These are phyloP conservation scores for Paralichthys olivaceus DNA, from an alignment of 2,113 vertebrate genomes.

Conservation along the genomic window DNA sequence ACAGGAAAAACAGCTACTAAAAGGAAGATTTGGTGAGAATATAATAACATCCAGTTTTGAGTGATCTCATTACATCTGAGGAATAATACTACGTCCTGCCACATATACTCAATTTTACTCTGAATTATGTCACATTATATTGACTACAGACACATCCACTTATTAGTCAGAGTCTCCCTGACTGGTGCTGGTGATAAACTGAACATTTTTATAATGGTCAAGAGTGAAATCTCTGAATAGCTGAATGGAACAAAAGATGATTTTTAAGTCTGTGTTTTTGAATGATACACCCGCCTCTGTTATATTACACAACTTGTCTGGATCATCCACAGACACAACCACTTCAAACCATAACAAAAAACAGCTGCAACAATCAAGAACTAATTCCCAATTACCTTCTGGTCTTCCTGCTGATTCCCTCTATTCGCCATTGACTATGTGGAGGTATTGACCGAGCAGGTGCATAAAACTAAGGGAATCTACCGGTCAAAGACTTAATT, in stretches of 20 bases:
- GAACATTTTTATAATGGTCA: no score
- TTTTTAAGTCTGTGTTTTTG: not conserved
- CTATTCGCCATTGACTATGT: not conserved
- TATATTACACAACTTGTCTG: not conserved
- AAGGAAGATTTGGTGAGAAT: no score
- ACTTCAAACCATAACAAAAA: not conserved
- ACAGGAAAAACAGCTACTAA: no score
- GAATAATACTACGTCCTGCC: no score
- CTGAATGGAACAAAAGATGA: not conserved
- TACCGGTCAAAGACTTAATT: not conserved
- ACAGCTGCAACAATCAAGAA: conserved; percentile 26
- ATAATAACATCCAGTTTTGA: no score
- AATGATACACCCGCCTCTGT: not conserved
- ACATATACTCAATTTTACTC: no score
- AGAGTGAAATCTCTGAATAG: not conserved
- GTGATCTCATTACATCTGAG: no score
- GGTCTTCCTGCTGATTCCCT: conserved; percentile 1
- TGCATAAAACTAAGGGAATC: conserved; percentile 6
- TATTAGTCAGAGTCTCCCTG: no score
- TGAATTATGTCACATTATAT: no score
- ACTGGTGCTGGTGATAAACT: no score
- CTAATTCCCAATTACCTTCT: conserved; percentile 19
- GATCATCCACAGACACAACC: conserved; percentile 4
- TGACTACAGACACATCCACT: no score
- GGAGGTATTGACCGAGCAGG: conserved; percentile 19